Evolutionary conservation across 1,140 invertebrate genomes (phyloP), one percentile per base, ranked within the genome.

Genomic region (Atopsyche davidsoni): DNA sequence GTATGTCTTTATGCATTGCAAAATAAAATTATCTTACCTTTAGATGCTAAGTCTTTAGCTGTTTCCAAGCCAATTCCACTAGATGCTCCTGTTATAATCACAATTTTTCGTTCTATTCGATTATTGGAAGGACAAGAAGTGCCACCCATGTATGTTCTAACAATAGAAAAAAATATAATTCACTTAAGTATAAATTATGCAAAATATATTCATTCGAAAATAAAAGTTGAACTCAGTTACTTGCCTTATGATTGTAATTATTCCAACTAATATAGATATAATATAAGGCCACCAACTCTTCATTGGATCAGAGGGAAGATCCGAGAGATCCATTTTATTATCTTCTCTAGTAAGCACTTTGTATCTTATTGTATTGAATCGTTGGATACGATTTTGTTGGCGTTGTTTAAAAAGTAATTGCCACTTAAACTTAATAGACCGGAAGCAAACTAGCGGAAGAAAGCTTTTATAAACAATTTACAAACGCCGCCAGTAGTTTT

Each of bases 11-110:
- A 31, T 4, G n/a, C 17, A 43, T 42, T n/a, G 36, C 14, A 19
- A 24, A 22, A 57, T 23, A 40, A 45, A 57, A 43, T 23, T 42
- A 50, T 46, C 22, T 39, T 62, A 56, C 67, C 64, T 60, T 70
- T 65, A 38, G 39, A 55, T 11, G 67, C 69, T 23, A 82, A 64
- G 60, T 75, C 69, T 53, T 72, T 69, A 7, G 71, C 75, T 22
- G 74, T 74, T 64, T 78, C 68, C 51, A 70, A 71, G 23, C 79
- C 80, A 46, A 82, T 79, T 21, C 79, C 79, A 40, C 70, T 64
- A 3, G 73, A 70, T 18, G 75, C 77, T 45, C 80, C 80, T n/a
- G 80, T 83, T n/a, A 83, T 73, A 22, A 83, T 63, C 2, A 77
- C 77, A 49, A 72, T 65, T 65, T 76, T 75, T 28, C 73, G 76